Conservation (phyloP, 1,140 invertebrate genomes). For the Alviniconcha marisindica region DNA sequence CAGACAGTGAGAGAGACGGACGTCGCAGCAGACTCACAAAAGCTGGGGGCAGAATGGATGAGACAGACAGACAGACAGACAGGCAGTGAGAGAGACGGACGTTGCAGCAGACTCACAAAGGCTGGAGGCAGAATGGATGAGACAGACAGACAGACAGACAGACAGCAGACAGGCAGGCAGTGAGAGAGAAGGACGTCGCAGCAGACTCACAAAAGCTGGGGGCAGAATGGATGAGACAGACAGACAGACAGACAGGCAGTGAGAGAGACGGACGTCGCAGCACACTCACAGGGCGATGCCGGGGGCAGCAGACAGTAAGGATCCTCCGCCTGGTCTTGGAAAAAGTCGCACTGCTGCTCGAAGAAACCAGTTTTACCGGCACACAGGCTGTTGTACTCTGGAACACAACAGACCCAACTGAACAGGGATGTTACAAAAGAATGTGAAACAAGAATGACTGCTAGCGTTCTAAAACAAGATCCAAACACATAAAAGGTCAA, state of each 20-base stretch:
- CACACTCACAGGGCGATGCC: not conserved
- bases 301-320: not conserved
- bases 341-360: not conserved
- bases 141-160: not conserved
- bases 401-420: too few species aligned
- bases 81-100: too few species aligned
- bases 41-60: too few species aligned
- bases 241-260: not conserved
- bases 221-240: not conserved
- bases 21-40: too few species aligned
- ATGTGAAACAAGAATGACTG: too few species aligned
- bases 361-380: not conserved
- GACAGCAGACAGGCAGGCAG: not conserved
- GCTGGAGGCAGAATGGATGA: too few species aligned
- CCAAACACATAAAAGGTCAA: too few species aligned
- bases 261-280: not conserved
- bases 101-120: too few species aligned
- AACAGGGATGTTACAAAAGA: too few species aligned
- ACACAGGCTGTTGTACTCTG: not conserved
- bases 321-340: not conserved
- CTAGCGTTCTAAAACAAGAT: too few species aligned
- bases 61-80: too few species aligned
- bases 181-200: not conserved
- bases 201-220: not conserved
- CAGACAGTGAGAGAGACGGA: too few species aligned